These are phyloP conservation scores for Heliconius eleuchia DNA, from an alignment of 1,140 invertebrate genomes.

Conservation along the genomic window DNA sequence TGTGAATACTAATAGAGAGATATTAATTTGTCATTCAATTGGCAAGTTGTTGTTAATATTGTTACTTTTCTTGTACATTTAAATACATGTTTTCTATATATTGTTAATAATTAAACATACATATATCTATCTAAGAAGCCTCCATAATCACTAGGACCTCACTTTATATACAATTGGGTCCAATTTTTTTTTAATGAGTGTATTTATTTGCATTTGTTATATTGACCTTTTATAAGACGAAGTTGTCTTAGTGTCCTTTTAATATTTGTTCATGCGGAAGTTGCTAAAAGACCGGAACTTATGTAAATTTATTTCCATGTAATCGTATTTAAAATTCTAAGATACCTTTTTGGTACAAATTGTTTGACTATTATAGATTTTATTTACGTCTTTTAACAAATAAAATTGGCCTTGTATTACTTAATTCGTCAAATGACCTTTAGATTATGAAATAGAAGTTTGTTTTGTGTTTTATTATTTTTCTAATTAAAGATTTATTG, in stretches of 20 bases:
- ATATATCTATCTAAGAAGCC: too few relatives aligned
- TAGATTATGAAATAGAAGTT: background rate
- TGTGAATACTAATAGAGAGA: too few relatives aligned
- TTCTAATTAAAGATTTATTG: background rate
- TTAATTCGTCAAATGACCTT: background rate
- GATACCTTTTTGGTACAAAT: background rate
- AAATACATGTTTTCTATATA: too few relatives aligned
- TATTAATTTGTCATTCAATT: too few relatives aligned
- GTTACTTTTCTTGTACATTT: too few relatives aligned
- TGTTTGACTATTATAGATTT: background rate
- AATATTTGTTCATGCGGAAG: background rate
- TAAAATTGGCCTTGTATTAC: background rate
- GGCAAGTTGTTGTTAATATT: too few relatives aligned
- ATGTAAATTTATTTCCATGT: background rate
- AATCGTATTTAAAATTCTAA: background rate
- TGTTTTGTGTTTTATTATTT: background rate
- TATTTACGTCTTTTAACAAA: background rate
- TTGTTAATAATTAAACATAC: too few relatives aligned
- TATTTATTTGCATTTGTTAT: too few relatives aligned
- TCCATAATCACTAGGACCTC: too few relatives aligned
- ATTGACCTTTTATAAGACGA: too few relatives aligned
- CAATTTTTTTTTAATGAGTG: too few relatives aligned
- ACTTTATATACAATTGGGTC: too few relatives aligned
- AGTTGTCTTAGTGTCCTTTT: background rate
- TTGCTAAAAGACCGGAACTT: background rate